Base-by-base conservation (phyloP, 2,797 vertebrate species). In the Anguilla anguilla region DNA sequence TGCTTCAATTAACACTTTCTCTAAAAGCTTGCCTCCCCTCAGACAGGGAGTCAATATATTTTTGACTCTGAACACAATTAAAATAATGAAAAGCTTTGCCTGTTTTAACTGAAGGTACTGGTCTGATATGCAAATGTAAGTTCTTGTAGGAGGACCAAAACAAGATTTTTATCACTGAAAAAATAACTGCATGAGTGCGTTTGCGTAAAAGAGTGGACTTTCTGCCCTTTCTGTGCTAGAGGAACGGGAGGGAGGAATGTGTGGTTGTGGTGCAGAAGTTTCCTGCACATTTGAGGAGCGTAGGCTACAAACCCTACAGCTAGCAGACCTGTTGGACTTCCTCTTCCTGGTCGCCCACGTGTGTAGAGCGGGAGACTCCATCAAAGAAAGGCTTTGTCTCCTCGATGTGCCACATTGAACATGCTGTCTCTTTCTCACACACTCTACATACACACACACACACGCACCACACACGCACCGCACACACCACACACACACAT, bases 111-210 rank as follows among this genome's bases (percentile, higher is more conserved):
- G 64, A 90, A 93, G 84, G 91, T 87, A 87, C 88, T 88, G 90
- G 92, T 92, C 91, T 91, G 91, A 93, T 94, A 90, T 93, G 92
- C 92, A 93, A 93, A 94, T 94, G 93, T 0, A 57, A 17, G 85
- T 79, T 85, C 55, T 35, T 81, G 84, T 10, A 19, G 25, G 81
- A 53, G 22, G 22, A 15, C 43, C 3, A n/a, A 19, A 9, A 51
- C 43, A 57, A 22, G 69, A 90, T 92, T 94, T 94, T 95, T 93
- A 95, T 94, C 92, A 25, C 92, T 89, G 92, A 94, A 93, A 90
- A 91, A 94, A 83, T 46, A 17, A 39, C 35, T 11, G 31, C 17
- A 0, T 49, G 43, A 17, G 77, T 15, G 39, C 1, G 46, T 43
- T n/a, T 17, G 25, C n/a, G 51, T 3, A 10, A 55, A 28, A 5